phyloP scores from a whole-genome alignment of 1,140 invertebrate genomes.

The Batillaria attramentaria region DNA sequence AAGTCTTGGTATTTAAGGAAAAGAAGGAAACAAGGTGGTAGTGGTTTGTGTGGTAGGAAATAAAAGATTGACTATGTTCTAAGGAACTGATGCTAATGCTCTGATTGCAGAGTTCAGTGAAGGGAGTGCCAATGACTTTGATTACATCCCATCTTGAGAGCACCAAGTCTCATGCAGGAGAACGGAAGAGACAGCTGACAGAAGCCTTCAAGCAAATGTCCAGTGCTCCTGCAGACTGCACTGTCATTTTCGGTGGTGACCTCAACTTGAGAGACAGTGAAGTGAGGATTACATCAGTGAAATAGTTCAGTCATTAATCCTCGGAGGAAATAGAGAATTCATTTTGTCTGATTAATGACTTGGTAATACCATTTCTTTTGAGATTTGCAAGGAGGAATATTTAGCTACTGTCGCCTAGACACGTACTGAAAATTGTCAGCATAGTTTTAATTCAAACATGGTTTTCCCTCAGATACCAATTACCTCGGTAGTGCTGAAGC shows the following conservation, averaged over 20 bases:
- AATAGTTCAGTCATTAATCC: too few relatives aligned
- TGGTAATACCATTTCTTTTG: too few relatives aligned
- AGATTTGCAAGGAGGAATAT: too few relatives aligned
- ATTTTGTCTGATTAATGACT: too few relatives aligned
- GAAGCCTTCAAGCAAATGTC: slow-evolving; percentile 69
- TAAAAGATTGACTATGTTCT: background rate
- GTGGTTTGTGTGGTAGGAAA: background rate
- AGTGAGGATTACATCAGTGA: slow-evolving; percentile 70
- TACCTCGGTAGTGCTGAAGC: too few relatives aligned
- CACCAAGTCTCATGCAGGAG: slow-evolving; percentile 71
- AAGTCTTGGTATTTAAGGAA: too few relatives aligned
- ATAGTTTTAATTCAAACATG: too few relatives aligned
- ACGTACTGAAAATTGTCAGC: too few relatives aligned
- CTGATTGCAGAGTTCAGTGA: slow-evolving; percentile 71
- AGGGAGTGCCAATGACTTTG: slow-evolving; percentile 71
- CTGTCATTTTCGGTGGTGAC: slow-evolving; percentile 77
- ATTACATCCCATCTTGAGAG: slow-evolving; percentile 78
- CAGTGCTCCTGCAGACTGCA: slow-evolving; percentile 61
- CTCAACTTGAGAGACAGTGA: slow-evolving; percentile 78
- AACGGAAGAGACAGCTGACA: slow-evolving; percentile 73
- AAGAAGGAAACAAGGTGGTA: too few relatives aligned
- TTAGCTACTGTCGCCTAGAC: too few relatives aligned
- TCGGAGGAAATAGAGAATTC: too few relatives aligned
- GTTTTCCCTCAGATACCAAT: too few relatives aligned
- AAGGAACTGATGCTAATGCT: background rate